phyloP scores from a whole-genome alignment of 2,113 vertebrate species.

The Ariopsis seemanni region DNA sequence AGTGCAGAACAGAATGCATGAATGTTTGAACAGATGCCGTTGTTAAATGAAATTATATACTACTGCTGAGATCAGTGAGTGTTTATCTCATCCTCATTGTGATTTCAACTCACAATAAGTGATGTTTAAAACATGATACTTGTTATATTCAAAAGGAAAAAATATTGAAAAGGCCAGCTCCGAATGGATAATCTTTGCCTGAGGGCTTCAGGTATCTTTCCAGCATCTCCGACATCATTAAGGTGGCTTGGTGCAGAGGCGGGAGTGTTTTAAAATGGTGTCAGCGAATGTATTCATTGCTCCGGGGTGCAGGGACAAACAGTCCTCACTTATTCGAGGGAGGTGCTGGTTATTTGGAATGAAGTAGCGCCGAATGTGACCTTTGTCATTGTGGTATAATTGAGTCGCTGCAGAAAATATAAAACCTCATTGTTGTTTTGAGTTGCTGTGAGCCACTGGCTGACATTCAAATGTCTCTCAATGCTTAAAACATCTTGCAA shows the following conservation, averaged over 20 bases:
- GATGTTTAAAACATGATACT: conserved; percentile 38
- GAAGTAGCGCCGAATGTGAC: conserved; percentile 36
- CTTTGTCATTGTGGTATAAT: conserved; percentile 45
- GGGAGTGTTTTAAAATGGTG: conserved; percentile 37
- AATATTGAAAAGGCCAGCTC: conserved; percentile 26
- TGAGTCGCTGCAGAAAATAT: conserved; percentile 42
- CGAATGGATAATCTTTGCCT: conserved; percentile 43
- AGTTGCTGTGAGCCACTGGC: conserved; percentile 3
- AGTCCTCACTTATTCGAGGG: conserved; percentile 39
- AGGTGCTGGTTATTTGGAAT: conserved; percentile 35
- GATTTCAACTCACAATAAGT: conserved; percentile 27
- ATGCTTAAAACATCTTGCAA: conserved; percentile 11
- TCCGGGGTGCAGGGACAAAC: conserved; percentile 39
- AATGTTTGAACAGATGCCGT: neutral
- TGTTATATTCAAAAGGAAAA: conserved; percentile 19
- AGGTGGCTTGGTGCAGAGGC: conserved; percentile 29
- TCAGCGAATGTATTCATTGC: conserved; percentile 42
- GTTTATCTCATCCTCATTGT: conserved; percentile 29
- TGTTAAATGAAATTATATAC: neutral
- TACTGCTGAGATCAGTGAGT: conserved; percentile 10
- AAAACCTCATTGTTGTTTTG: conserved; percentile 37
- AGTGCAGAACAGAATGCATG: neutral
- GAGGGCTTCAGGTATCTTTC: conserved; percentile 45
- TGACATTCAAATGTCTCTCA: conserved; percentile 25
- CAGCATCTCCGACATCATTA: conserved; percentile 42